phyloP scores from a whole-genome alignment of 2,113 vertebrate genomes.

The Boulengeromyrus knoepffleri region DNA sequence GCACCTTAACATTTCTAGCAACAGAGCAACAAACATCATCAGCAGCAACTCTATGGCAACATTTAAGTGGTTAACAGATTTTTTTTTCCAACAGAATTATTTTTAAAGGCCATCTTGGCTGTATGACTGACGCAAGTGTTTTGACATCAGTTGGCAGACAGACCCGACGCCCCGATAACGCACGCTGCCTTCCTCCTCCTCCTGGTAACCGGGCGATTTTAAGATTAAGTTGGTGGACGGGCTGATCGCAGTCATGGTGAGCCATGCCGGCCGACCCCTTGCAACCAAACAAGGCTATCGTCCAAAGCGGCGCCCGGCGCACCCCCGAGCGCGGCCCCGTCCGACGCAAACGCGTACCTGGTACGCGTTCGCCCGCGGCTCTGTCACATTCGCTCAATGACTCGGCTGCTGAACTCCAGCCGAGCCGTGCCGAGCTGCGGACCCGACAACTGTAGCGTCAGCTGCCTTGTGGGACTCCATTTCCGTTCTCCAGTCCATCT shows the following conservation, averaged over 20 bases:
- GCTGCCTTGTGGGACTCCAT: slow-evolving; percentile 39
- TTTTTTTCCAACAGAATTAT: background rate
- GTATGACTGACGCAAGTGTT: background rate
- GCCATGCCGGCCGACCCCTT: background rate
- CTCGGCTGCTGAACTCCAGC: slow-evolving; percentile 49
- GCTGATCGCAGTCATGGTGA: background rate
- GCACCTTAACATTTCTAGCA: slow-evolving; percentile 36
- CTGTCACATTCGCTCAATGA: slow-evolving; percentile 47
- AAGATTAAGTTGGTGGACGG: background rate
- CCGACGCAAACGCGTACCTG: slow-evolving; percentile 43
- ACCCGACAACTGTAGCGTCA: slow-evolving; percentile 51
- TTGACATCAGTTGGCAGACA: background rate
- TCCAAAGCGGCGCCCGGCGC: background rate
- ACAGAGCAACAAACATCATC: slow-evolving; percentile 30
- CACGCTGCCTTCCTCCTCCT: background rate
- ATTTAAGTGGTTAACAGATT: background rate
- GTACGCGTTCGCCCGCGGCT: slow-evolving; percentile 41
- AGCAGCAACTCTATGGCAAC: slow-evolving; percentile 2
- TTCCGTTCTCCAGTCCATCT: slow-evolving; percentile 49
- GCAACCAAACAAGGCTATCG: background rate
- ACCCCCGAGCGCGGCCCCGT: slow-evolving; percentile 21
- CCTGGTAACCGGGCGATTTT: background rate
- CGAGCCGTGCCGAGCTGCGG: slow-evolving; percentile 47
- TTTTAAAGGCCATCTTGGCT: slow-evolving; percentile 1
- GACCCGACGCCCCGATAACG: background rate